Conservation (phyloP, 1,140 invertebrate species). For the Leptinotarsa undecemlineata region DNA sequence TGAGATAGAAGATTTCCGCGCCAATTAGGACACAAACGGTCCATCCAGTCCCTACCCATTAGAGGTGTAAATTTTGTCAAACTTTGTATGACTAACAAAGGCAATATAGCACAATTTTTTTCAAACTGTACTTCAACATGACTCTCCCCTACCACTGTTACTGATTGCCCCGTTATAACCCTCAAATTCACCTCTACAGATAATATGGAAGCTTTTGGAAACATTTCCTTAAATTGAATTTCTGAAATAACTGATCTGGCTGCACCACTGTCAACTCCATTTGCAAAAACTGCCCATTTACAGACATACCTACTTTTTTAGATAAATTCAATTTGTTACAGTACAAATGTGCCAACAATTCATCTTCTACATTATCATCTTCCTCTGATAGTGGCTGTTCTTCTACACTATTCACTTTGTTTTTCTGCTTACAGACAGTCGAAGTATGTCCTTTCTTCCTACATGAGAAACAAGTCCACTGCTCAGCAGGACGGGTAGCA, state of each 20-base stretch:
- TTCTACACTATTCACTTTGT: not conserved
- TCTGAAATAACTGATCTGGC: not conserved
- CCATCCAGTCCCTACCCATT: too few relatives aligned
- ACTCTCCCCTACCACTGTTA: not conserved
- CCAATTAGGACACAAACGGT: not conserved
- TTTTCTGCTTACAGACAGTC: not conserved
- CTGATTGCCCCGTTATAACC: not conserved
- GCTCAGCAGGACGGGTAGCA: too few relatives aligned
- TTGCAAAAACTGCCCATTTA: slow-evolving; percentile 5
- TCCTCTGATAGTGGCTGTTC: not conserved
- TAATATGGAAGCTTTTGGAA: not conserved
- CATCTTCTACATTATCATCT: not conserved
- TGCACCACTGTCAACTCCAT: not conserved
- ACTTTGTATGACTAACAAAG: not conserved
- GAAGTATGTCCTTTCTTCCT: not conserved
- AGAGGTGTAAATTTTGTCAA: not conserved
- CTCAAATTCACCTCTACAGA: not conserved
- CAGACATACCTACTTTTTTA: not conserved
- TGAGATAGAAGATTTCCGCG: not conserved
- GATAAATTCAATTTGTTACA: not conserved
- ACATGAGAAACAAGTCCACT: not conserved
- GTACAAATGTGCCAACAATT: not conserved
- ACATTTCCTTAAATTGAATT: not conserved
- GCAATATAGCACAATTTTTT: not conserved
- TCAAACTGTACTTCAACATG: not conserved